Conservation (phyloP, 2,113 vertebrate genomes). For the Semicossyphus pulcher region DNA sequence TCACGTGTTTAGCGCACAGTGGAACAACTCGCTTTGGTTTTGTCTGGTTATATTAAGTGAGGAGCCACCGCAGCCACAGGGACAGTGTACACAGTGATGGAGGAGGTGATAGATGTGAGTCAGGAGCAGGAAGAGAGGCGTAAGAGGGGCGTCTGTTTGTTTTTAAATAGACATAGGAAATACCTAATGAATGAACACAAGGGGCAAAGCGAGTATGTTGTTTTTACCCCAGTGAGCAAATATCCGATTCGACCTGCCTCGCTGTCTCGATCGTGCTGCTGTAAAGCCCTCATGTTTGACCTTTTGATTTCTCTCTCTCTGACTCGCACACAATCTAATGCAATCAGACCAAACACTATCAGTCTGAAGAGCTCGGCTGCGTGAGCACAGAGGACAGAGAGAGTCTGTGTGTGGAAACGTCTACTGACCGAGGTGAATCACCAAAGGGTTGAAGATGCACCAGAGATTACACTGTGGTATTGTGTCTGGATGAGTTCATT, state of each 20-base stretch:
- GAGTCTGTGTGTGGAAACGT: constrained; percentile 26
- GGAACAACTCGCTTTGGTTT: not conserved
- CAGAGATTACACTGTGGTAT: constrained; percentile 16
- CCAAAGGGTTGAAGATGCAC: constrained; percentile 26
- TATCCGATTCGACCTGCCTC: constrained; percentile 30
- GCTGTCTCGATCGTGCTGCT: no score
- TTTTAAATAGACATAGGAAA: constrained; percentile 58
- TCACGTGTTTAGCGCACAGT: not conserved
- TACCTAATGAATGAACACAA: constrained; percentile 40
- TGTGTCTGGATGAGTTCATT: constrained; percentile 21
- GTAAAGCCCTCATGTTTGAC: constrained; percentile 10
- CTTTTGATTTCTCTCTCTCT: not conserved
- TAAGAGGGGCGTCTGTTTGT: constrained; percentile 13
- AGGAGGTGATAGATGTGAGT: constrained; percentile 31
- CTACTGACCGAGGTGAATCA: constrained; percentile 46
- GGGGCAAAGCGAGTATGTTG: constrained; percentile 21
- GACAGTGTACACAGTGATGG: not conserved
- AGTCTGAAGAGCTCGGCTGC: constrained; percentile 5
- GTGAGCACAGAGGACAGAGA: constrained; percentile 15
- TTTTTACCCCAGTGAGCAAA: constrained; percentile 5
- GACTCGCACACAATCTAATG: constrained; percentile 9
- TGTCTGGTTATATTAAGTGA: not conserved
- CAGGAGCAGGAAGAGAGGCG: constrained; percentile 35
- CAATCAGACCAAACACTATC: constrained; percentile 17
- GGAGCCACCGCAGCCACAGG: not conserved